phyloP scores from a whole-genome alignment of 1,140 invertebrate genomes.

The Drusus annulatus region DNA sequence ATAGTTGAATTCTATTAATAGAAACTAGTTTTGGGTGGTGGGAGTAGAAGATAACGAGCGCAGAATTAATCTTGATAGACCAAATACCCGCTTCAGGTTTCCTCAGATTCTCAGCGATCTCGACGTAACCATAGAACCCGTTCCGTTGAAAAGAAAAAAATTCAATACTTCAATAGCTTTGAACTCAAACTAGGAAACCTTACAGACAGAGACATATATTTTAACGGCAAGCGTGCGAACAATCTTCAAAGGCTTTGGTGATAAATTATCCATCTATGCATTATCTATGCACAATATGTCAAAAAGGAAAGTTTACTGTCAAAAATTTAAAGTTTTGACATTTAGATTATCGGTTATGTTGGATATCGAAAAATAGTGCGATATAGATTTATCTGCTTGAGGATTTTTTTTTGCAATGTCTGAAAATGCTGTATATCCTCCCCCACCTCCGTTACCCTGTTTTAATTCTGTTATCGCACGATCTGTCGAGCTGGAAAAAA shows the following conservation, averaged over 20 bases:
- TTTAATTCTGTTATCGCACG: not conserved
- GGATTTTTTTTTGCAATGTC: slow-evolving; percentile 13
- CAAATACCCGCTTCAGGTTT: not conserved
- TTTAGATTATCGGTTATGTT: no score
- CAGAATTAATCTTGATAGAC: slow-evolving; percentile 2
- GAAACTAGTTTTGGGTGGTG: slow-evolving; percentile 25
- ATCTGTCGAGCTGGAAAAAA: no score
- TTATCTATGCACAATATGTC: no score
- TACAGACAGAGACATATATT: no score
- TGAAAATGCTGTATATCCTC: slow-evolving; percentile 17
- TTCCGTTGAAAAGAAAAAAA: not conserved
- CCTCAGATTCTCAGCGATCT: not conserved
- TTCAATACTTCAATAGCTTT: not conserved
- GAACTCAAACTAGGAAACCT: no score
- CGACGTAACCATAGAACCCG: not conserved
- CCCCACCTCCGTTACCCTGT: slow-evolving; percentile 41
- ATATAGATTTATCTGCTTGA: no score
- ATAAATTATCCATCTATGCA: no score
- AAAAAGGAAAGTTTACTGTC: no score
- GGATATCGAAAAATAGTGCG: no score
- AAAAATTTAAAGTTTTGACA: no score
- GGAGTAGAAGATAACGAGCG: not conserved
- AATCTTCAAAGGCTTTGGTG: no score
- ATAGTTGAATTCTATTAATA: slow-evolving; percentile 58
- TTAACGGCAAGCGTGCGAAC: no score